Evolutionary conservation across 2,888 invertebrate genomes (phyloP), one percentile per base, ranked within the genome.

Genomic region (Mesorhabditis sp.): DNA sequence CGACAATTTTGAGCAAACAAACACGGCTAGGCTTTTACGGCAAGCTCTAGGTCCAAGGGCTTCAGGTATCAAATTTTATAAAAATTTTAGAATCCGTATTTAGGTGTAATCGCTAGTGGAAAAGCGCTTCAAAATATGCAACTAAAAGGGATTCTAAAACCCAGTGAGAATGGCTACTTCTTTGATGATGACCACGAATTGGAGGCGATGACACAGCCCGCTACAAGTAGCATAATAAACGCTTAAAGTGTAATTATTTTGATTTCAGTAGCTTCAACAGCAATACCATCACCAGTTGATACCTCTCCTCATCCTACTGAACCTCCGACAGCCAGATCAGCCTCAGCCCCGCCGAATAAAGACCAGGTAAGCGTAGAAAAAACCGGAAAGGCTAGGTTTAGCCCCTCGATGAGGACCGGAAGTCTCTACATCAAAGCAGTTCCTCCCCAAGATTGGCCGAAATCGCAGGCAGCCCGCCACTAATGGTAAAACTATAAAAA

Each of bases 1-100:
- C 58, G 58, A 50, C n/a, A 50, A 50, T n/a, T 50, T 50, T 50
- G 58, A 50, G n/a, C 58, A 50, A 50, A 50, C 58, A n/a, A 50
- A 50, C 58, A 50, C 58, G 58, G 58, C 58, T 50, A 10, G 58
- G 7, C 58, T 50, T 2, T 50, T 50, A n/a, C 7, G 58, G 2
- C 58, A 50, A 50, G n/a, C 58, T 10, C 2, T 50, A 13, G 58
- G 58, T 13, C 58, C 58, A 2, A 50, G 58, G 2, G 58, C 58
- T 50, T 10, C 58, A 13, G 58, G 58, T 50, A 13, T 50, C n/a
- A 28, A 28, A 28, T 2, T 28, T 28, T 28, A 28, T 28, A 28
- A 28, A 28, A 28, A 28, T 28, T 28, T 28, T 28, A 2, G 1
- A 28, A 28, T 28, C 28, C 28, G 1, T 50, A 13, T 50, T 50